Conservation (phyloP, 2,888 invertebrate species). For the Cartodere bifasciata region DNA sequence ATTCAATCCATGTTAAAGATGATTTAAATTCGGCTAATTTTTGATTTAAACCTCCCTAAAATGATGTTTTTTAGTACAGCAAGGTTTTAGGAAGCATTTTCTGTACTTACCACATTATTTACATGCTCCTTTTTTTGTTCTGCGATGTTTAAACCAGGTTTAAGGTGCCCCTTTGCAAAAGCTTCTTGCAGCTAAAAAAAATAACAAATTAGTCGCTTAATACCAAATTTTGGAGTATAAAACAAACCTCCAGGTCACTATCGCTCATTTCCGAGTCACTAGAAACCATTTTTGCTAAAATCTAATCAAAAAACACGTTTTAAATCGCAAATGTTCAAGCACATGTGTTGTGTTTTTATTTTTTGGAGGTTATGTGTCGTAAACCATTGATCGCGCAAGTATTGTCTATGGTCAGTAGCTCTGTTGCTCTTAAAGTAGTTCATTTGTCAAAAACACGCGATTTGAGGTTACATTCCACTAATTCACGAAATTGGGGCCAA, state of each 20-base stretch:
- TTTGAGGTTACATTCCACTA: too few species aligned
- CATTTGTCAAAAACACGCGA: too few species aligned
- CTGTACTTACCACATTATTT: conserved; percentile 61
- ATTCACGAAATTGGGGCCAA: too few species aligned
- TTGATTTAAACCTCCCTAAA: conserved; percentile 47
- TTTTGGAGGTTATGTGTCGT: too few species aligned
- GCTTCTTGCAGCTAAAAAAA: conserved; percentile 73
- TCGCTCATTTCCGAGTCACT: conserved; percentile 26
- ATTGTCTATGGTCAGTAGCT: too few species aligned
- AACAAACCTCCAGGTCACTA: conserved; percentile 25
- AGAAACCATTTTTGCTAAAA: conserved; percentile 17
- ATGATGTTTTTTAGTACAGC: conserved; percentile 9
- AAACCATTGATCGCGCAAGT: too few species aligned
- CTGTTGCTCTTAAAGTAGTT: too few species aligned
- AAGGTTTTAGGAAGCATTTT: neutral
- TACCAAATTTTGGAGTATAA: conserved; percentile 3
- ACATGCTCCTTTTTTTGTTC: conserved; percentile 43
- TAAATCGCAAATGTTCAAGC: too few species aligned
- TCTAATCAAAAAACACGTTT: too few species aligned
- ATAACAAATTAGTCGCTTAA: conserved; percentile 10
- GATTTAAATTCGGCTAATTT: conserved; percentile 60
- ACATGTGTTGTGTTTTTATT: too few species aligned
- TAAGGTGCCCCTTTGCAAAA: conserved; percentile 70
- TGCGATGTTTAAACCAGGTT: conserved; percentile 71
- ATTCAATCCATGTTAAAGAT: conserved; percentile 75